These are phyloP conservation scores for Miniopterus natalensis DNA, from an alignment of 2,113 vertebrate genomes.

Conservation along the genomic window DNA sequence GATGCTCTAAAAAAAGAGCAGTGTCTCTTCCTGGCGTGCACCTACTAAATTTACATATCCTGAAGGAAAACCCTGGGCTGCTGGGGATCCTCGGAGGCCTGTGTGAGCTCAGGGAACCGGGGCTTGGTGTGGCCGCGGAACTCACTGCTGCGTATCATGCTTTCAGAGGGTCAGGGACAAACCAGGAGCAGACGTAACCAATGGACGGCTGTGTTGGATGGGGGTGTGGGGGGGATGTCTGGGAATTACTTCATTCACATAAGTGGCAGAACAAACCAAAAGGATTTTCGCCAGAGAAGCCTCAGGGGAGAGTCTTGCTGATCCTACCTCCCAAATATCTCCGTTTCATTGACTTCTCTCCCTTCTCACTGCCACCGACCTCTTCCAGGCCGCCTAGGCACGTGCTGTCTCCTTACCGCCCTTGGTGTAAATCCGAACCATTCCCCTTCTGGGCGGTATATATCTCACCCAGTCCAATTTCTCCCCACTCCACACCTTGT, in stretches of 20 bases:
- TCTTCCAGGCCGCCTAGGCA: neutral
- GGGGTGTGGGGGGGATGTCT: neutral
- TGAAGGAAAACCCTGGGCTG: slow-evolving; percentile 49
- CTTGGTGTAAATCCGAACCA: neutral
- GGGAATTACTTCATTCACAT: slow-evolving; percentile 32
- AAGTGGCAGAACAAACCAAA: neutral
- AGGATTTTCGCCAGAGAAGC: neutral
- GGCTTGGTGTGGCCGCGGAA: neutral
- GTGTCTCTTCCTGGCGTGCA: slow-evolving; percentile 57
- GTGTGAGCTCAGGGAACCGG: slow-evolving; percentile 4
- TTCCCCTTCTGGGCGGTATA: neutral
- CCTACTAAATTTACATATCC: slow-evolving; percentile 63
- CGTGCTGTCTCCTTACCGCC: rapidly evolving
- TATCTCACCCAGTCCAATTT: neutral
- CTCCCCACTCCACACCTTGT: too few relatives aligned
- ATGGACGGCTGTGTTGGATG: neutral
- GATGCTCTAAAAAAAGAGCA: slow-evolving; percentile 74
- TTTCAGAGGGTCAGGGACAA: neutral
- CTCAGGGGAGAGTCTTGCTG: neutral
- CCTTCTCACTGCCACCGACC: neutral
- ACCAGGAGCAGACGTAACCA: neutral
- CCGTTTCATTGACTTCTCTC: neutral
- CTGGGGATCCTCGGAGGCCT: slow-evolving; percentile 8
- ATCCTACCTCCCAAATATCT: neutral
- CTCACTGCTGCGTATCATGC: neutral